A percentile compares a stretch with the other conserved stretches of the same genome.
These are phyloP conservation scores for Tetrax tetrax DNA, from an alignment of 2,113 vertebrate species.

Conservation along the genomic window DNA sequence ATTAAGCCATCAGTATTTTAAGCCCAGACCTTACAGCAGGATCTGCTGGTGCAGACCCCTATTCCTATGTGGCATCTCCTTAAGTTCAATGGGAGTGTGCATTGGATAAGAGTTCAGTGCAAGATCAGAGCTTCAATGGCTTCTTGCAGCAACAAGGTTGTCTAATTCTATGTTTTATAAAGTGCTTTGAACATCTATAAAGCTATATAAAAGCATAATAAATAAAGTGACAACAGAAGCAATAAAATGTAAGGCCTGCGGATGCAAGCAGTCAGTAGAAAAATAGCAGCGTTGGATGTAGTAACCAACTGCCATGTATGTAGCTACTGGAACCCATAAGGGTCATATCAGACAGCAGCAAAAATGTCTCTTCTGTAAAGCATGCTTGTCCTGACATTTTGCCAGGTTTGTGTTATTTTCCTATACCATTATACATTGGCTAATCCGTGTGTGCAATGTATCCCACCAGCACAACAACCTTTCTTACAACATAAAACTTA, in stretches of 20 bases:
- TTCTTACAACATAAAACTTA: not conserved
- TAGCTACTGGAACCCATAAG: not conserved
- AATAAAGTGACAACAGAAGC: slow-evolving; percentile 23
- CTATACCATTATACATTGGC: not conserved
- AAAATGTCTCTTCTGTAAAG: not conserved
- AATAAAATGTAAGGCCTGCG: not conserved
- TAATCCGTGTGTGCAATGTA: not conserved
- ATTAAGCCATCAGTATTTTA: not conserved
- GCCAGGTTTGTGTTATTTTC: not conserved
- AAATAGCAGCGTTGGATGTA: not conserved
- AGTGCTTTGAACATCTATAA: not conserved
- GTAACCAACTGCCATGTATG: not conserved
- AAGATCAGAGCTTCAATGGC: not conserved
- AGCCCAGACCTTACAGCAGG: not conserved
- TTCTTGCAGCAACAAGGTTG: not conserved
- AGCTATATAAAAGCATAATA: not conserved
- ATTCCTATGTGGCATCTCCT: not conserved
- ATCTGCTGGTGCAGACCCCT: not conserved
- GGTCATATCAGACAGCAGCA: not conserved
- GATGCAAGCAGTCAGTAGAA: not conserved
- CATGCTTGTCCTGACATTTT: not conserved
- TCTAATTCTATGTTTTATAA: not conserved
- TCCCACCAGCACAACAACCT: not conserved
- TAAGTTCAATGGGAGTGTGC: not conserved
- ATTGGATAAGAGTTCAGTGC: not conserved